phyloP scores from a whole-genome alignment of 2,113 vertebrate genomes.

The Martes martes region DNA sequence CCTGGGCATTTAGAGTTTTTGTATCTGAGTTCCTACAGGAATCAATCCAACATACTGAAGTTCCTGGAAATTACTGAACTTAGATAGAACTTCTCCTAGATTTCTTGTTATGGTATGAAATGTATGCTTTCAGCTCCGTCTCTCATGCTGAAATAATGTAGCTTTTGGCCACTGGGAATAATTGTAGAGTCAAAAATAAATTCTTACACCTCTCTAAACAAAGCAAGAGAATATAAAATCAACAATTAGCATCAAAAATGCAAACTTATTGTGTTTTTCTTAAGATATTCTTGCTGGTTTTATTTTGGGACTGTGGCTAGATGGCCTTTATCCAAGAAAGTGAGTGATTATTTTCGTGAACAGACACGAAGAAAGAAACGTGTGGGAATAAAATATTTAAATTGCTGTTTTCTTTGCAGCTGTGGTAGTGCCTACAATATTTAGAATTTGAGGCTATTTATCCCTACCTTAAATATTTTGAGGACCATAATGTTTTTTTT shows the following conservation, averaged over 20 bases:
- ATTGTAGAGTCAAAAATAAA: constrained; percentile 49
- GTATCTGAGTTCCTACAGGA: background rate
- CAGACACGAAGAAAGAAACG: background rate
- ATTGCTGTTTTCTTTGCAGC: constrained; percentile 48
- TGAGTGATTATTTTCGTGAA: constrained; percentile 27
- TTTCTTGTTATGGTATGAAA: background rate
- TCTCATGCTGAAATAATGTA: background rate
- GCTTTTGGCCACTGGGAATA: background rate
- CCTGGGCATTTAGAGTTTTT: background rate
- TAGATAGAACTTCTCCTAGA: background rate
- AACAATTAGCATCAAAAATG: constrained; percentile 38
- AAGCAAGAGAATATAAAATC: constrained; percentile 31
- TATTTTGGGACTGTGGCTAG: constrained; percentile 6
- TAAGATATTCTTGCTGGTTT: constrained; percentile 5
- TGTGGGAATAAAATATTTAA: constrained; percentile 58
- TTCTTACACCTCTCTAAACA: background rate
- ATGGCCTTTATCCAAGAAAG: constrained; percentile 52
- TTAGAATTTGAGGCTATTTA: constrained; percentile 30
- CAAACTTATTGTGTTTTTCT: background rate
- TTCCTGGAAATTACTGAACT: background rate
- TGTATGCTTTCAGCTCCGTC: background rate
- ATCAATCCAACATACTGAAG: background rate
- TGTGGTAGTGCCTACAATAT: background rate
- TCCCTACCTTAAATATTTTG: background rate
- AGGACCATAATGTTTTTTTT: background rate